Conservation (phyloP, 2,888 invertebrate genomes). For the Phortica magna region DNA sequence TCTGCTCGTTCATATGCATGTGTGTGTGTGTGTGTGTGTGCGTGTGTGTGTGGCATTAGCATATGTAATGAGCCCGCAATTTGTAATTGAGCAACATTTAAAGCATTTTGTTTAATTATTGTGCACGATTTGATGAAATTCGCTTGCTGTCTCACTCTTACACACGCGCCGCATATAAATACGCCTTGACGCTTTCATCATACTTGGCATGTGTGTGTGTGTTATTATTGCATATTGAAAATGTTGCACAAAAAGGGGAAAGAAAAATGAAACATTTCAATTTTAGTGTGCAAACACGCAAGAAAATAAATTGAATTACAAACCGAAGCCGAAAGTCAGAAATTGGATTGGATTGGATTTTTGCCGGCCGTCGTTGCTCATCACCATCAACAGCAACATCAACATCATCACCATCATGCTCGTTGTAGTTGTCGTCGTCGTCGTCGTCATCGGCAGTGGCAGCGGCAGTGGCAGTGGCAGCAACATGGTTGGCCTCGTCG, state of each 20-base stretch:
- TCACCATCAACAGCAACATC: neutral
- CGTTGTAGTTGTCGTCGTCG: too few relatives aligned
- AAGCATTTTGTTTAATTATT: constrained; percentile 45
- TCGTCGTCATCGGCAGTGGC: neutral
- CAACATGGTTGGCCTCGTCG: neutral
- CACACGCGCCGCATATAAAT: neutral
- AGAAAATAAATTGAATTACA: constrained; percentile 15
- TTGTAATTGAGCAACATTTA: constrained; percentile 53
- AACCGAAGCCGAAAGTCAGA: neutral
- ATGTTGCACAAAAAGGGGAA: neutral
- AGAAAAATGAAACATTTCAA: constrained; percentile 6
- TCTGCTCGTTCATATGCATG: neutral
- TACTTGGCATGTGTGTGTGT: neutral
- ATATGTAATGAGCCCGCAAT: constrained; percentile 25
- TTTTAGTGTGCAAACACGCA: neutral
- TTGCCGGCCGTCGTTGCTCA: neutral
- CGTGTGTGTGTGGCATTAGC: neutral
- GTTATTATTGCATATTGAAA: neutral
- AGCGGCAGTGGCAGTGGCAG: too few relatives aligned
- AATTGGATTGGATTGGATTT: neutral
- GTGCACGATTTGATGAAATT: constrained; percentile 15
- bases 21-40: constrained; percentile 14
- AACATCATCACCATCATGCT: neutral
- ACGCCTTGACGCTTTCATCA: neutral
- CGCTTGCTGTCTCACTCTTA: neutral